phyloP scores from a whole-genome alignment of 2,888 invertebrate genomes.

The Myopa testacea region DNA sequence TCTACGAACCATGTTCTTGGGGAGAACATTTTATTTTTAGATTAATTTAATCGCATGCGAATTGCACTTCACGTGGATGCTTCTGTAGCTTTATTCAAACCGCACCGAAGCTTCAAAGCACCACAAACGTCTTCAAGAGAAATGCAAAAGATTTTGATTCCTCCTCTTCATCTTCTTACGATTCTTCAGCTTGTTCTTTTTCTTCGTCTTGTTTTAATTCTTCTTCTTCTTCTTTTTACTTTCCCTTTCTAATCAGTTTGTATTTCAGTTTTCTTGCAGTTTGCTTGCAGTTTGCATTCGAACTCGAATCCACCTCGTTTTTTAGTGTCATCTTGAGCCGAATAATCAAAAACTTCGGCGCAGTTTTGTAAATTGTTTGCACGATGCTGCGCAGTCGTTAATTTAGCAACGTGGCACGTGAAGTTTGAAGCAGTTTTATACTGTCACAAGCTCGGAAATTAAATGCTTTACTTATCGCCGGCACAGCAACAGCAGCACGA shows the following conservation, averaged over 20 bases:
- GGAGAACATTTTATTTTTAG: too few species aligned
- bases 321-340: background rate
- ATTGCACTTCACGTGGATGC: too few species aligned
- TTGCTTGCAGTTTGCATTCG: background rate
- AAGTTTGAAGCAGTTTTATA: background rate
- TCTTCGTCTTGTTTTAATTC: background rate
- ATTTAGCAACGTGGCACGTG: background rate
- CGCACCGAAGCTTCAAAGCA: too few species aligned
- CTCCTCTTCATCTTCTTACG: too few species aligned
- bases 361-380: slow-evolving; percentile 12
- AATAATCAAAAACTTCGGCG: background rate
- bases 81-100: too few species aligned
- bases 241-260: background rate
- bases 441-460: slow-evolving; percentile 2
- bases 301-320: background rate
- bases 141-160: too few species aligned
- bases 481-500: background rate
- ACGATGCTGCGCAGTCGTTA: background rate
- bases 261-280: background rate
- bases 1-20: too few species aligned
- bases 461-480: slow-evolving; percentile 26
- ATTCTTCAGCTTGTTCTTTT: background rate
- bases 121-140: too few species aligned
- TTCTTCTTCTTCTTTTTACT: background rate
- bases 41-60: too few species aligned